phyloP scores from a whole-genome alignment of 2,797 vertebrate species.

The Merluccius polli region DNA sequence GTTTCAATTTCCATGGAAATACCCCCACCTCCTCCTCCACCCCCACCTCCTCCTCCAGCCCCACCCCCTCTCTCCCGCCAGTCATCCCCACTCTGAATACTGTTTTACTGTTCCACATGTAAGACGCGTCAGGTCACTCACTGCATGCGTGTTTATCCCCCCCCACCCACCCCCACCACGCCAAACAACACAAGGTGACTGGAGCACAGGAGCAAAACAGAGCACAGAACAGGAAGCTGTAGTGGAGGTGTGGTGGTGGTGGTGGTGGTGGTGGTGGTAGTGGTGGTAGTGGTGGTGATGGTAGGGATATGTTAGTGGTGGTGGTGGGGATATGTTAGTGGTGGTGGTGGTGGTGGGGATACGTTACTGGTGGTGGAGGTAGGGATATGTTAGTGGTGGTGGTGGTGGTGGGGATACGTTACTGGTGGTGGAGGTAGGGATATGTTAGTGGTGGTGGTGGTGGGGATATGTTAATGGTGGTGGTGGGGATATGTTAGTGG shows the following conservation, averaged over 20 bases:
- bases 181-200: not conserved
- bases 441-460: too few relatives aligned
- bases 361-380: too few relatives aligned
- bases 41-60: not conserved
- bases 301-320: too few relatives aligned
- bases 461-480: too few relatives aligned
- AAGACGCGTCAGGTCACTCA: not conserved
- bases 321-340: too few relatives aligned
- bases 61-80: not conserved
- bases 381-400: too few relatives aligned
- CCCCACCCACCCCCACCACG: not conserved
- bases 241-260: not conserved
- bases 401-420: too few relatives aligned
- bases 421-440: too few relatives aligned
- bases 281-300: too few relatives aligned
- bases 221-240: not conserved
- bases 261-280: not conserved
- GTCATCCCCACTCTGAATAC: not conserved
- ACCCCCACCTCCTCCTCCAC: not conserved
- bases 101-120: not conserved
- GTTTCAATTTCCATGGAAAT: slow-evolving; percentile 4
- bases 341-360: too few relatives aligned
- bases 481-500: too few relatives aligned
- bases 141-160: not conserved
- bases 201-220: not conserved